Evolutionary conservation across 2,113 vertebrate genomes (phyloP).

Genomic region (Esox niger): DNA sequence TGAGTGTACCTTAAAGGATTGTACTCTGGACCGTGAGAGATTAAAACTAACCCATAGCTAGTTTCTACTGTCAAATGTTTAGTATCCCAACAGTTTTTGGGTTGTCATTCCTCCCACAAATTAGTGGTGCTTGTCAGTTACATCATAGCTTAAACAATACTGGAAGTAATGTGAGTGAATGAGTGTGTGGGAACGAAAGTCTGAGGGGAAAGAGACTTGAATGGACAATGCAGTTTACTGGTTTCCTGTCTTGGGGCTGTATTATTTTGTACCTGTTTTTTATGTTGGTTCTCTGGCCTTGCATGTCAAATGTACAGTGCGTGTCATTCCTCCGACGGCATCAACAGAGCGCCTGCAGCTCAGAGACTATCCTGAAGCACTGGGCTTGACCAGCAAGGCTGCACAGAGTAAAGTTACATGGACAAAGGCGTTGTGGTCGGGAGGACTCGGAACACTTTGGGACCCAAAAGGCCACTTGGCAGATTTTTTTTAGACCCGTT

Average conservation of each 20-base stretch:
- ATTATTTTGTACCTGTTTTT: not conserved
- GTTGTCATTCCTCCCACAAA: conserved; percentile 32
- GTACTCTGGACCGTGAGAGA: conserved; percentile 15
- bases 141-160: conserved; percentile 42
- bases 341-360: conserved; percentile 47
- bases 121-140: conserved; percentile 55
- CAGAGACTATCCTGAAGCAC: conserved; percentile 34
- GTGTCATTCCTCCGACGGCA: conserved; percentile 65
- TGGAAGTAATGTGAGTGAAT: conserved; percentile 40
- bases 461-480: conserved; percentile 19
- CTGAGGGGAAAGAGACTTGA: conserved; percentile 10
- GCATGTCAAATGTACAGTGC: conserved; percentile 74
- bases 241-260: conserved; percentile 17
- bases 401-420: conserved; percentile 23
- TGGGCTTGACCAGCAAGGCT: conserved; percentile 43
- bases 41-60: conserved; percentile 24
- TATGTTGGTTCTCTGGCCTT: conserved; percentile 56
- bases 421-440: conserved; percentile 21
- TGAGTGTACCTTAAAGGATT: conserved; percentile 18
- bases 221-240: conserved; percentile 37
- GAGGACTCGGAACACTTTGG: conserved; percentile 38
- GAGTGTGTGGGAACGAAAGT: conserved; percentile 12
- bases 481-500: not conserved
- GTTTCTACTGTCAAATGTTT: conserved; percentile 35
- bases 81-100: conserved; percentile 5